Evolutionary conservation across 2,113 vertebrate genomes (phyloP).

Genomic region (Neoarius graeffei): DNA sequence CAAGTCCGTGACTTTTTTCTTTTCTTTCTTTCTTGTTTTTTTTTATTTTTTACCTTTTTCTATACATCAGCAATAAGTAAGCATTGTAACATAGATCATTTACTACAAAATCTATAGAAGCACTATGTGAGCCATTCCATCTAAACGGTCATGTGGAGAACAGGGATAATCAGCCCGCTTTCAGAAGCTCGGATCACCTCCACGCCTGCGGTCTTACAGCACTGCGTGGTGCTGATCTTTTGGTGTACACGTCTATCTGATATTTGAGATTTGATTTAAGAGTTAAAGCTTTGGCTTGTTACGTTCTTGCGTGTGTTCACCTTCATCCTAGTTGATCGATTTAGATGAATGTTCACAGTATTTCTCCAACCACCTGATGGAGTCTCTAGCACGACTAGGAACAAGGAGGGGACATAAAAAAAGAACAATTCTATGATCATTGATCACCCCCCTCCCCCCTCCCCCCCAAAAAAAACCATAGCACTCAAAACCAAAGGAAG

Average conservation of each 20-base stretch:
- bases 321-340: slow-evolving; percentile 73
- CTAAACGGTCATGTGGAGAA: slow-evolving; percentile 76
- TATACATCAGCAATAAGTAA: slow-evolving; percentile 82
- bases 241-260: background rate
- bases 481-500: slow-evolving; percentile 74
- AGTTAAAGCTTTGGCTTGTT: slow-evolving; percentile 62
- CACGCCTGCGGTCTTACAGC: slow-evolving; percentile 34
- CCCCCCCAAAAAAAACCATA: slow-evolving; percentile 58
- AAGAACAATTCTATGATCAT: slow-evolving; percentile 72
- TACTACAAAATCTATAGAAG: slow-evolving; percentile 84
- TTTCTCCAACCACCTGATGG: slow-evolving; percentile 84
- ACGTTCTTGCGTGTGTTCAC: slow-evolving; percentile 68
- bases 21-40: slow-evolving; percentile 71
- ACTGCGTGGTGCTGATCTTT: slow-evolving; percentile 13
- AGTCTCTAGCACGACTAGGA: slow-evolving; percentile 80
- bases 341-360: slow-evolving; percentile 84
- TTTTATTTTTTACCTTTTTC: slow-evolving; percentile 71
- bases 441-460: slow-evolving; percentile 71
- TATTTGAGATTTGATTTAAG: slow-evolving; percentile 67
- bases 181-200: slow-evolving; percentile 39
- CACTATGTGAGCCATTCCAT: slow-evolving; percentile 84
- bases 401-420: slow-evolving; percentile 61
- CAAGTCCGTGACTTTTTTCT: slow-evolving; percentile 78
- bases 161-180: slow-evolving; percentile 49
- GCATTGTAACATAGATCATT: slow-evolving; percentile 83